phyloP scores from a whole-genome alignment of 2,797 vertebrate species.

The Kryptolebias ocellatus region DNA sequence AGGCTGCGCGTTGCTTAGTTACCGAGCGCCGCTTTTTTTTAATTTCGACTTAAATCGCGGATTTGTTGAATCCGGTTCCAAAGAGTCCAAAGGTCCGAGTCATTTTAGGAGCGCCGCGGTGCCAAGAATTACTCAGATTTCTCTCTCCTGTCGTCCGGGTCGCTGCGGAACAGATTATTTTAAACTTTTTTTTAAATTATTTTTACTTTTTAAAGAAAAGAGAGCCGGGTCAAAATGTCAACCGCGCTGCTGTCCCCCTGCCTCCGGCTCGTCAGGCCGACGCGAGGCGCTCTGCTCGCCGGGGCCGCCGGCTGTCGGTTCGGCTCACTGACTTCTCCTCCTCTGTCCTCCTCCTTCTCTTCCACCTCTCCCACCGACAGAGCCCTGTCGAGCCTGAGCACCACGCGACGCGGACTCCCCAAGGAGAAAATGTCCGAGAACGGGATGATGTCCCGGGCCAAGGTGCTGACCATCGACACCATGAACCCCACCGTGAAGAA shows the following conservation, averaged over 20 bases:
- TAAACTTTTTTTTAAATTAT: neutral
- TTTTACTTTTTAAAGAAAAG: neutral
- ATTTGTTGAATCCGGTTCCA: neutral
- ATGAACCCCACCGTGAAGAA: conserved; percentile 88
- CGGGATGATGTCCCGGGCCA: conserved; percentile 68
- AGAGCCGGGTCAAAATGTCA: conserved; percentile 47
- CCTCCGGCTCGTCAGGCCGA: conserved; percentile 40
- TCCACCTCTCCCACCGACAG: conserved; percentile 56
- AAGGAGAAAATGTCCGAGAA: conserved; percentile 79
- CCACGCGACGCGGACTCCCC: conserved; percentile 64
- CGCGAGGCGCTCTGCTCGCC: conserved; percentile 34
- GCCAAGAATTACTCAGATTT: conserved; percentile 30
- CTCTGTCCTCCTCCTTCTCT: conserved; percentile 46
- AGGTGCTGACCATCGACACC: conserved; percentile 86
- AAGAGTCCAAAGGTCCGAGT: conserved; percentile 66
- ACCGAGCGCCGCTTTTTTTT: neutral
- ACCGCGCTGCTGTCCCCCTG: conserved; percentile 54
- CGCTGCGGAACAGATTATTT: neutral
- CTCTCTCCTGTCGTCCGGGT: neutral
- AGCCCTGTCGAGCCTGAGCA: conserved; percentile 70
- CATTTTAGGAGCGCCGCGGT: conserved; percentile 19
- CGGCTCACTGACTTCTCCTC: conserved; percentile 56
- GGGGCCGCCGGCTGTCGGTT: conserved; percentile 20
- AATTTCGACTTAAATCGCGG: neutral
- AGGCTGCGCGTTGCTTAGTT: neutral